Percentiles rank a stretch among this genome's conserved stretches.
Conservation (phyloP, 2,797 vertebrate genomes). For the Pseudotriccus pelzelni region DNA sequence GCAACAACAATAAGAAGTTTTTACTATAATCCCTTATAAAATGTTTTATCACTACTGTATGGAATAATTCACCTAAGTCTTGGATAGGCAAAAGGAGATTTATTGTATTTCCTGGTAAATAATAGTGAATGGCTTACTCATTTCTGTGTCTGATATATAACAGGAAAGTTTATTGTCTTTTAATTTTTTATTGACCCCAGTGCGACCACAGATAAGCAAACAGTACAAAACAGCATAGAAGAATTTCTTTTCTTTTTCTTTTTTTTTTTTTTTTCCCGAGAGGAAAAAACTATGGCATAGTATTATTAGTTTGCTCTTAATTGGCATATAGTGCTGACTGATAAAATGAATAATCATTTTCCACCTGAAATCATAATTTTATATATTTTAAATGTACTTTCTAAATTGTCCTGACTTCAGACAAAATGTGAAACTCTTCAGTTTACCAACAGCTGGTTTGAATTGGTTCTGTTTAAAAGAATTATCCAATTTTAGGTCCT, state of each 20-base stretch:
- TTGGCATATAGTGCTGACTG: background rate
- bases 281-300: accelerated
- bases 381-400: background rate
- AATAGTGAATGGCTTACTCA: background rate
- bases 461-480: background rate
- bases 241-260: too few relatives aligned
- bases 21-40: background rate
- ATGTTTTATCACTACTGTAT: background rate
- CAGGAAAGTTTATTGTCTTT: background rate
- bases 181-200: background rate
- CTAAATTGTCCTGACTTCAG: background rate
- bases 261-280: background rate
- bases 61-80: background rate
- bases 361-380: background rate
- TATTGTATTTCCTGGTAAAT: background rate
- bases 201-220: background rate
- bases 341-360: background rate
- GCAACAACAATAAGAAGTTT: background rate
- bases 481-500: background rate
- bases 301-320: background rate
- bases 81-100: background rate
- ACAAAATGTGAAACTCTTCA: background rate
- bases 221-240: background rate
- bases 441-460: background rate
- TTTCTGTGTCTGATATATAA: background rate